phyloP scores from a whole-genome alignment of 1,140 invertebrate species.

The Brachionus rubens region DNA sequence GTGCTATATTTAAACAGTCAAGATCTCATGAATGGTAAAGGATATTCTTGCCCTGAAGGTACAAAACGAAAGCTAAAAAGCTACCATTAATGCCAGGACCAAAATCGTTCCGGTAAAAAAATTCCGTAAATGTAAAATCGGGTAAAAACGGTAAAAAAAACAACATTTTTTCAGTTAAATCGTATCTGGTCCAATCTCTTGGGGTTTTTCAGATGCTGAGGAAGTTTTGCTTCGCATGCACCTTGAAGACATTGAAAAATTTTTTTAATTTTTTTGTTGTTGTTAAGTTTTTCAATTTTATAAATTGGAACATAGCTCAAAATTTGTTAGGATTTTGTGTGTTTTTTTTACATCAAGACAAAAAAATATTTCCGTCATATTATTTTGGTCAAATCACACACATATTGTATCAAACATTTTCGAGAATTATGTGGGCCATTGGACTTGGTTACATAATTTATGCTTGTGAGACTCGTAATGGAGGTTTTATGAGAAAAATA shows the following conservation, averaged over 20 bases:
- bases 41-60: too few relatives aligned
- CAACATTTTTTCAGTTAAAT: too few relatives aligned
- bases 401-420: slow-evolving; percentile 28
- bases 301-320: slow-evolving; percentile 15
- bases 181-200: too few relatives aligned
- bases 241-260: background rate
- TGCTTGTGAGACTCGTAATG: slow-evolving; percentile 31
- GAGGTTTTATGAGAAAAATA: slow-evolving; percentile 56
- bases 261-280: background rate
- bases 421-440: slow-evolving; percentile 7
- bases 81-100: too few relatives aligned
- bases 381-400: slow-evolving; percentile 23
- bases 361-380: background rate
- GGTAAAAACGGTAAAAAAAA: too few relatives aligned
- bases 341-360: background rate
- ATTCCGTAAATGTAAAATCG: too few relatives aligned
- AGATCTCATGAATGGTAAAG: too few relatives aligned
- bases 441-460: slow-evolving; percentile 25
- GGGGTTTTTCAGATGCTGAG: too few relatives aligned
- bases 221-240: too few relatives aligned
- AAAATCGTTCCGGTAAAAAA: too few relatives aligned
- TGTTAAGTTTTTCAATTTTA: slow-evolving; percentile 17
- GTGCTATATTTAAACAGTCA: too few relatives aligned
- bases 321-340: background rate
- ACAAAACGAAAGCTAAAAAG: too few relatives aligned